A percentile compares a stretch with the other conserved stretches of the same genome.
Conservation (phyloP, 2,113 vertebrate genomes). For the Mus musculus region DNA sequence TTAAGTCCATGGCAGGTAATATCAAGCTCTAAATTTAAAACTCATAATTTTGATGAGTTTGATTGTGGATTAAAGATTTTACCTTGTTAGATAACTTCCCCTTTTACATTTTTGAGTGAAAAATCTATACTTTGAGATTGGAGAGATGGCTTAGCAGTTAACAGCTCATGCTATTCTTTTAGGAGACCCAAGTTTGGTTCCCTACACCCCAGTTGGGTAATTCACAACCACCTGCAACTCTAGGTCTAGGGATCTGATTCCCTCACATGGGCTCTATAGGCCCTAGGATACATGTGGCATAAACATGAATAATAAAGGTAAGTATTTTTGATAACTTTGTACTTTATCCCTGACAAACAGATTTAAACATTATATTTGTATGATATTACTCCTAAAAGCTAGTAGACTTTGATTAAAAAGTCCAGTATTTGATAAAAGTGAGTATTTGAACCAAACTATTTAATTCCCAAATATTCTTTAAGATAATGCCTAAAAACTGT, state of each 20-base stretch:
- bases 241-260: no score
- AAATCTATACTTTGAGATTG: not conserved
- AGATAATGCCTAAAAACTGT: slow-evolving; percentile 6
- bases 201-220: not conserved
- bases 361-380: slow-evolving; percentile 24
- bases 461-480: slow-evolving; percentile 3
- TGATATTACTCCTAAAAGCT: not conserved
- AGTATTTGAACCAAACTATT: not conserved
- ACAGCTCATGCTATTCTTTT: not conserved
- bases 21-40: slow-evolving; percentile 28
- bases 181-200: not conserved
- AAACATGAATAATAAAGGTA: not conserved
- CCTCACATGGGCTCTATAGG: not conserved
- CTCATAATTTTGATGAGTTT: slow-evolving; percentile 4
- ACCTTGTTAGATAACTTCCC: not conserved
- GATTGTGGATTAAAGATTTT: not conserved
- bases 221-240: not conserved
- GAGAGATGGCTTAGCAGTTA: not conserved
- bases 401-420: not conserved
- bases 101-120: not conserved
- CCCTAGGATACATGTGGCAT: not conserved
- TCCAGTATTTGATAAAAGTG: not conserved
- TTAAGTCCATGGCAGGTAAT: not conserved
- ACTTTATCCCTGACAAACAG: not conserved
- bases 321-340: not conserved